A percentile compares a stretch with the other conserved stretches of the same genome.
phyloP scores from a whole-genome alignment of 2,113 vertebrate genomes.

The Nansenia antarctica region DNA sequence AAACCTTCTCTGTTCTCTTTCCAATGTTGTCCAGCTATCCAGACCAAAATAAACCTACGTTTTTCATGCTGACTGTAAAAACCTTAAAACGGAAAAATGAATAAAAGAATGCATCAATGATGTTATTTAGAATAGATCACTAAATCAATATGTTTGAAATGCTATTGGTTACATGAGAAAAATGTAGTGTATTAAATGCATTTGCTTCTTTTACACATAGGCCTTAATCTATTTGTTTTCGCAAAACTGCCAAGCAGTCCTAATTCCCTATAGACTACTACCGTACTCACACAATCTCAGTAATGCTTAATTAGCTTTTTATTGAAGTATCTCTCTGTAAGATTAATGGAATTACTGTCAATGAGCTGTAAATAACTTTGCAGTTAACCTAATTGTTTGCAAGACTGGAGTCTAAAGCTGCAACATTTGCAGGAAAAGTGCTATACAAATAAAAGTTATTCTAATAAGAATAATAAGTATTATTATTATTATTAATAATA shows the following conservation, averaged over 20 bases:
- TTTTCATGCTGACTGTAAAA: slow-evolving; percentile 8
- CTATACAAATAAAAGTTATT: too few species aligned
- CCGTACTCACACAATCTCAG: not conserved
- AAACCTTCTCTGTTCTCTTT: slow-evolving; percentile 31
- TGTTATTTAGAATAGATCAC: too few species aligned
- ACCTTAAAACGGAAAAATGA: not conserved
- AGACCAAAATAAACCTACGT: slow-evolving; percentile 1
- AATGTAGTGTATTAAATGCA: too few species aligned
- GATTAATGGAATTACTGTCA: not conserved
- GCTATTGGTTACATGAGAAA: too few species aligned
- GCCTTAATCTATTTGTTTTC: not conserved
- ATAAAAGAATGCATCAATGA: not conserved
- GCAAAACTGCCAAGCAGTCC: too few species aligned
- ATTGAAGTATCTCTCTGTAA: not conserved
- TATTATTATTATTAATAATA: too few species aligned
- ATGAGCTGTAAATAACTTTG: not conserved
- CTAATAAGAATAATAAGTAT: too few species aligned
- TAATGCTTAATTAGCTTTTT: not conserved
- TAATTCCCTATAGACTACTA: not conserved
- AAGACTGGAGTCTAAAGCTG: not conserved
- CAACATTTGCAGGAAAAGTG: too few species aligned
- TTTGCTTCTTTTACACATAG: too few species aligned
- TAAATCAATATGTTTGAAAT: not conserved
- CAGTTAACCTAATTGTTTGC: not conserved
- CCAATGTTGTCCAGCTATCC: slow-evolving; percentile 2